Conservation (phyloP, 2,888 invertebrate species). For the Bugula neritina region DNA sequence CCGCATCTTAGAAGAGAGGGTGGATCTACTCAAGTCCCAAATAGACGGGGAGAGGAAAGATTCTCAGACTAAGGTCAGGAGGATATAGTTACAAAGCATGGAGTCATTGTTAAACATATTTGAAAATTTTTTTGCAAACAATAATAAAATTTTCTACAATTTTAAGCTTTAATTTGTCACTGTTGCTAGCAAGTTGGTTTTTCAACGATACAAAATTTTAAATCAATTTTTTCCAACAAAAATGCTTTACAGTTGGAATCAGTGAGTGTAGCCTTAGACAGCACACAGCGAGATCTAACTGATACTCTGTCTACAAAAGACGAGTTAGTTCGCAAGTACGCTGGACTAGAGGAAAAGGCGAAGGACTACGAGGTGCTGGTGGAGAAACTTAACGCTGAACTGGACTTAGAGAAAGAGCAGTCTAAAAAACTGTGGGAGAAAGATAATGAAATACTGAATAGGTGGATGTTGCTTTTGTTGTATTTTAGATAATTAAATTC, state of each 20-base stretch:
- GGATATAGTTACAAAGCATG: background rate
- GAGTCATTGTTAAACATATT: no score
- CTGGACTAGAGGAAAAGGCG: slow-evolving; percentile 35
- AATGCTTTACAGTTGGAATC: slow-evolving; percentile 39
- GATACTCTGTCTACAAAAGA: slow-evolving; percentile 37
- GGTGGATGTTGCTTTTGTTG: no score
- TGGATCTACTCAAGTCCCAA: slow-evolving; percentile 34
- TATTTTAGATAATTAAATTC: no score
- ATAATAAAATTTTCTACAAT: no score
- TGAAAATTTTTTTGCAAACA: no score
- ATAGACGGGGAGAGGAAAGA: slow-evolving; percentile 8
- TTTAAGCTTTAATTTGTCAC: no score
- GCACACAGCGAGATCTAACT: slow-evolving; percentile 39
- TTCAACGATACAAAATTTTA: no score
- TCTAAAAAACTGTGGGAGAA: slow-evolving; percentile 36
- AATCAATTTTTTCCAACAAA: no score
- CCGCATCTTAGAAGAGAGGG: slow-evolving; percentile 39
- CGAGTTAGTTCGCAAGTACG: slow-evolving; percentile 36
- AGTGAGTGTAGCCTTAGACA: slow-evolving; percentile 38
- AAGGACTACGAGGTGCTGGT: slow-evolving; percentile 40
- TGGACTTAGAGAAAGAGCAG: slow-evolving; percentile 38
- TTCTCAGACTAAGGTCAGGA: slow-evolving; percentile 4
- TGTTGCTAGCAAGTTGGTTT: no score
- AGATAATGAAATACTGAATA: slow-evolving; percentile 35
- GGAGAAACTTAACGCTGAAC: slow-evolving; percentile 33